Evolutionary conservation across 2,797 vertebrate genomes (phyloP).

Genomic region (Podarcis lilfordi): DNA sequence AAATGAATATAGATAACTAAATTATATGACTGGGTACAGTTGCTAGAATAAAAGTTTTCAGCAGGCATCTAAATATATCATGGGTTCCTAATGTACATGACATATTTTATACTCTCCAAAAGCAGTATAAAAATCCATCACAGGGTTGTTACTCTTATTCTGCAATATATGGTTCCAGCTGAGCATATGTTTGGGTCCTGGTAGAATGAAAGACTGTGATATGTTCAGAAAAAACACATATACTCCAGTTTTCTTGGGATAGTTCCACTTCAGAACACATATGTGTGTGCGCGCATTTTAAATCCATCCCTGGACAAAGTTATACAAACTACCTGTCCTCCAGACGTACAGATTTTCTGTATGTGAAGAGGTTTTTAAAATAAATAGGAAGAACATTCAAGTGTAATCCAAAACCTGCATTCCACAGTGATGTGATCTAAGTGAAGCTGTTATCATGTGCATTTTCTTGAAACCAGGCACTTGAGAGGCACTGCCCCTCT

Average conservation of each 20-base stretch:
- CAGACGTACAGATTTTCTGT: neutral
- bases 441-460: neutral
- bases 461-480: neutral
- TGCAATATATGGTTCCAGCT: neutral
- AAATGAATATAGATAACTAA: too few relatives aligned
- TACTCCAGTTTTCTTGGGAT: neutral
- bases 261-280: neutral
- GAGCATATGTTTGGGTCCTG: neutral
- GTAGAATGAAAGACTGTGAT: neutral
- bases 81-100: neutral
- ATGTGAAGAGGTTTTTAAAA: neutral
- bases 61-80: too few relatives aligned
- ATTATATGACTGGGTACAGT: too few relatives aligned
- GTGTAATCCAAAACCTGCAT: neutral
- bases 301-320: neutral
- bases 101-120: neutral
- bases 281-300: fast-evolving
- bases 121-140: neutral
- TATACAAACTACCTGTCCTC: neutral
- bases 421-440: neutral
- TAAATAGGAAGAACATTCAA: neutral
- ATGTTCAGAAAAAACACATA: neutral
- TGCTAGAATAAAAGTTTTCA: too few relatives aligned
- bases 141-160: neutral
- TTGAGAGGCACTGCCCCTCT: neutral